A percentile compares a stretch with the other conserved stretches of the same genome.
phyloP scores from a whole-genome alignment of 2,113 vertebrate species.

The Menidia beryllina region DNA sequence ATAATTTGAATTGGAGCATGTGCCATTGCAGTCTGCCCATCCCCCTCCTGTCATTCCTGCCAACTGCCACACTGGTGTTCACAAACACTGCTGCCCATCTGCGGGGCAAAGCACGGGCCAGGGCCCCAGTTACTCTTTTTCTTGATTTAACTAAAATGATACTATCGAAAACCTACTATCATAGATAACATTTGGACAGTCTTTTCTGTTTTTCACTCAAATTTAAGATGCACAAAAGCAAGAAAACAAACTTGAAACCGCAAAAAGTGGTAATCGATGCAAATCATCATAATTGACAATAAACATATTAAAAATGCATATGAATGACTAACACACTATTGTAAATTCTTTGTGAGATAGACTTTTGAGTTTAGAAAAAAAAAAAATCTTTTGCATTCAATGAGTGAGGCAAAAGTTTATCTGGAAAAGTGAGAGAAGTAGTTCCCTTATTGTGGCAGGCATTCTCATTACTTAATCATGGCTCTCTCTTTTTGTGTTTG shows the following conservation, averaged over 20 bases:
- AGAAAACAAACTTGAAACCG: conserved; percentile 25
- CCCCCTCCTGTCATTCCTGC: conserved; percentile 68
- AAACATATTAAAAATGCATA: conserved; percentile 16
- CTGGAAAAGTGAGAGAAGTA: conserved; percentile 67
- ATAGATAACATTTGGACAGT: conserved; percentile 41
- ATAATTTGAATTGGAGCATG: conserved; percentile 81
- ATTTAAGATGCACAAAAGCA: conserved; percentile 28
- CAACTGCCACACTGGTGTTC: conserved; percentile 81
- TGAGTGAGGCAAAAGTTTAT: conserved; percentile 60
- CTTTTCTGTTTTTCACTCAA: not conserved
- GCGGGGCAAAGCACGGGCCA: conserved; percentile 76
- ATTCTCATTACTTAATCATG: conserved; percentile 81
- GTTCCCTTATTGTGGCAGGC: conserved; percentile 76
- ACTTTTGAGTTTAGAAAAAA: conserved; percentile 40
- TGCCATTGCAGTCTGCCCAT: conserved; percentile 78
- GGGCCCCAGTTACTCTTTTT: conserved; percentile 62
- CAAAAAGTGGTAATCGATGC: not conserved
- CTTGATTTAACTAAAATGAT: conserved; percentile 41
- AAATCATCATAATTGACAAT: conserved; percentile 14
- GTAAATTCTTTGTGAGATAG: conserved; percentile 41
- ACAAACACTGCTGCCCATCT: conserved; percentile 82
- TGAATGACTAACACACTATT: not conserved
- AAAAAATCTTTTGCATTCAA: conserved; percentile 8
- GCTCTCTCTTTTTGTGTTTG: conserved; percentile 83
- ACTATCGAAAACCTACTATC: conserved; percentile 30